Evolutionary conservation across 2,888 invertebrate genomes (phyloP).

Genomic region (Tillus elongatus): DNA sequence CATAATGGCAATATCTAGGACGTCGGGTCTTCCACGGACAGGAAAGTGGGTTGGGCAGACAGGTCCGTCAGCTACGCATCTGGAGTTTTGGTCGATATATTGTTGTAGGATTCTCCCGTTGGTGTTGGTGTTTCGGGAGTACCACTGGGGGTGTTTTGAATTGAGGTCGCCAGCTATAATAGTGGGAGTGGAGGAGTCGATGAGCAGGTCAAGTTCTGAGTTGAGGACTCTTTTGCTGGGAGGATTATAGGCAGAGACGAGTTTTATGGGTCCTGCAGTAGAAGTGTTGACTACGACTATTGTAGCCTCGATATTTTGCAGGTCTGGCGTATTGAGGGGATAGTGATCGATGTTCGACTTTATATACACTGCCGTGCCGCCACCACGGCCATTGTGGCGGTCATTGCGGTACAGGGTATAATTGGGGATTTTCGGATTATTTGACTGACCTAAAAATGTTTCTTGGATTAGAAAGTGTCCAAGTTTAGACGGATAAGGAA

Average conservation of each 20-base stretch:
- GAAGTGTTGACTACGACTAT: not conserved
- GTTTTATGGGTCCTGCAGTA: not conserved
- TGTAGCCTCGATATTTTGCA: no score
- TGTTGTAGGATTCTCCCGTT: slow-evolving; percentile 4
- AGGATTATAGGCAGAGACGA: not conserved
- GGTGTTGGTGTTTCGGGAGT: not conserved
- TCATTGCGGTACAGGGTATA: not conserved
- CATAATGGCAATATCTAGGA: no score
- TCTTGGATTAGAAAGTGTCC: no score
- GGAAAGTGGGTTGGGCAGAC: no score
- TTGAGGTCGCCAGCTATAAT: slow-evolving; percentile 5
- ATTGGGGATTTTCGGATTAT: not conserved
- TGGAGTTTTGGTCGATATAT: no score
- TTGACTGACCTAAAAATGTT: not conserved
- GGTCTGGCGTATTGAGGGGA: no score
- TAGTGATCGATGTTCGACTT: not conserved
- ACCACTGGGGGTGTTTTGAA: slow-evolving; percentile 5
- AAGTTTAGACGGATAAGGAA: no score
- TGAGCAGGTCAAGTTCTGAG: not conserved
- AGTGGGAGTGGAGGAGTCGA: not conserved
- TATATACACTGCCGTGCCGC: slow-evolving; percentile 1
- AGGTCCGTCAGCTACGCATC: no score
- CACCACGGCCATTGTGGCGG: not conserved
- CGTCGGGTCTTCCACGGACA: no score
- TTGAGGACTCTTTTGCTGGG: not conserved